A percentile compares a stretch with the other conserved stretches of the same genome.
These are phyloP conservation scores for Cranoglanis bouderius DNA, from an alignment of 2,113 vertebrate genomes.

Conservation along the genomic window DNA sequence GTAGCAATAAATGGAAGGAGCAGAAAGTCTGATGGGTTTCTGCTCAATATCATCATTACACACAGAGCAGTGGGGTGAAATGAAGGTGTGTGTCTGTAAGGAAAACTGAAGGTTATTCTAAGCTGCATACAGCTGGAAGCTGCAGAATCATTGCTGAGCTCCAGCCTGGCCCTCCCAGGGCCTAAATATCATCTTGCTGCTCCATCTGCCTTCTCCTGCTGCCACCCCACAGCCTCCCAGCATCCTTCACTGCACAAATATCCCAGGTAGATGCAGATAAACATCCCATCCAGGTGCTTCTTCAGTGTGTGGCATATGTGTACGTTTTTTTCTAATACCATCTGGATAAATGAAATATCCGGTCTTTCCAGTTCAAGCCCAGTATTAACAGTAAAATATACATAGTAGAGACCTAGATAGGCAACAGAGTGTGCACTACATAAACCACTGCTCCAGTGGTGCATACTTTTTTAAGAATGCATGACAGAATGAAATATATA, in stretches of 20 bases:
- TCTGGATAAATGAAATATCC: not conserved
- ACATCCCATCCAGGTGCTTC: conserved; percentile 17
- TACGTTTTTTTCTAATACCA: not conserved
- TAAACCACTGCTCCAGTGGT: not conserved
- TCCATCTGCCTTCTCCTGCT: conserved; percentile 25
- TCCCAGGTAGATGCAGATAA: conserved; percentile 11
- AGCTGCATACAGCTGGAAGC: conserved; percentile 12
- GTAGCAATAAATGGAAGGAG: not conserved
- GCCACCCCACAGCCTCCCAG: not conserved
- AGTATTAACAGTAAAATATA: not conserved
- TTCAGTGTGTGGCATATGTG: conserved; percentile 15
- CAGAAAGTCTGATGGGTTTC: not conserved
- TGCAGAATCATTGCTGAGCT: not conserved
- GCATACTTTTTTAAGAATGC: not conserved
- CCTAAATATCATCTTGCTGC: conserved; percentile 31
- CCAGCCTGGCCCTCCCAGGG: conserved; percentile 3
- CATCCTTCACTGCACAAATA: conserved; percentile 23
- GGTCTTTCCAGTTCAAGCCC: not conserved
- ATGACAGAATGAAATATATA: not conserved
- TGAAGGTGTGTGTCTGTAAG: not conserved
- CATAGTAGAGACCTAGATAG: not conserved
- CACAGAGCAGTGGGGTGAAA: not conserved
- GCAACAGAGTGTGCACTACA: too few relatives aligned
- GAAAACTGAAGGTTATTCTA: conserved; percentile 30
- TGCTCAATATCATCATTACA: not conserved